Percentiles rank a stretch among this genome's conserved stretches.
Conservation (phyloP, 2,113 vertebrate species). For the Girardinichthys multiradiatus region DNA sequence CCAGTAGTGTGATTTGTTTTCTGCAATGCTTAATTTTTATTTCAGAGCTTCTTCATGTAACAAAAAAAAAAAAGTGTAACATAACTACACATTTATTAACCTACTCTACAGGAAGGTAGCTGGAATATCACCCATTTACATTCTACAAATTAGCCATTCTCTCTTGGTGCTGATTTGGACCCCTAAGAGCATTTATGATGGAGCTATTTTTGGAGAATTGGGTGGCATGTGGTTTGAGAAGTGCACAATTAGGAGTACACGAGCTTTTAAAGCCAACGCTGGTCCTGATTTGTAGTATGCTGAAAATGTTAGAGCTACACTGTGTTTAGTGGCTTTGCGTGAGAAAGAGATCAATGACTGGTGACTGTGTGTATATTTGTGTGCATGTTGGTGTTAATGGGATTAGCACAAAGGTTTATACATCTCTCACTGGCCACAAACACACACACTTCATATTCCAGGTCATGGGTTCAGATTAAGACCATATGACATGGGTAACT, state of each 20-base stretch:
- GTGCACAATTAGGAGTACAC: constrained; percentile 41
- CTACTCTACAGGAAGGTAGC: background rate
- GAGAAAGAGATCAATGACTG: constrained; percentile 61
- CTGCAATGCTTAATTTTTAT: background rate
- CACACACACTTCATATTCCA: constrained; percentile 38
- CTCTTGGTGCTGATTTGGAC: background rate
- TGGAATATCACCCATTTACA: background rate
- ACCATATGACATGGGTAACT: constrained; percentile 68
- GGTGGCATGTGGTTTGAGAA: constrained; percentile 20
- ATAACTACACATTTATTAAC: background rate
- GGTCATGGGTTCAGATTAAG: constrained; percentile 69
- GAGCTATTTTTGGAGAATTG: constrained; percentile 27
- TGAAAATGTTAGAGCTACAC: constrained; percentile 50
- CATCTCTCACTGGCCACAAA: constrained; percentile 12
- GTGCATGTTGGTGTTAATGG: constrained; percentile 42
- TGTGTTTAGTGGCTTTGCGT: constrained; percentile 64
- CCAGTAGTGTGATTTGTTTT: too few species aligned
- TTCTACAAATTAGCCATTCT: background rate
- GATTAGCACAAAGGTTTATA: constrained; percentile 51
- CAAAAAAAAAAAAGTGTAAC: too few species aligned
- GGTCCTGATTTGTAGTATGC: constrained; percentile 29
- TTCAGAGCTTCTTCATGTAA: background rate
- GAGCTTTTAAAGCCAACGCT: constrained; percentile 31
- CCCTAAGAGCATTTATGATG: background rate
- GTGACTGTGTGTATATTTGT: constrained; percentile 28